Base-by-base conservation (phyloP, 2,113 vertebrate genomes). In the Vombatus ursinus region DNA sequence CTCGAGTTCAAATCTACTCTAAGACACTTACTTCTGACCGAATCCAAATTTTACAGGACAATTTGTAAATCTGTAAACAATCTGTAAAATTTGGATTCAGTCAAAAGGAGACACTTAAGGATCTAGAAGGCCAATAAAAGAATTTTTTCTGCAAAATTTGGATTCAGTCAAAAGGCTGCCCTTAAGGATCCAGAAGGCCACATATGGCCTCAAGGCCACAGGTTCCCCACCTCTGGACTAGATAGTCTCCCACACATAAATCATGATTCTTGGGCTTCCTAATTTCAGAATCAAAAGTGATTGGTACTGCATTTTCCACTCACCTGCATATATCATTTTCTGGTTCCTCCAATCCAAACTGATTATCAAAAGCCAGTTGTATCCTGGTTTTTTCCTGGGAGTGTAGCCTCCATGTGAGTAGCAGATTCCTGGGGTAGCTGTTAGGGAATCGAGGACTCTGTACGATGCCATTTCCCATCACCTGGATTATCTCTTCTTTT, bases 251-350 rank as follows among this genome's bases (percentile, higher is more conserved):
- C 10, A 28, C 12, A 25, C 49, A 90, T 50, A 26, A 31, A 49
- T 31, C 3, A 84, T 44, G n/a, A 44, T 84, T 16, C 19, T 84
- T 84, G 68, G 48, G 2, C 24, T 50, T 28, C 28, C 48, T 49
- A 44, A 44, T 84, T 84, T 84, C 49, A 50, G 9, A 8, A 50
- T 50, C 90, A 31, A 31, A 49, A 90, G 26, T 90, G 90, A 50
- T n/a, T 37, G 53, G 23, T 2, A 52, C 19, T 31, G 50, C 10
- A 52, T 0, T 0, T 14, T 12, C 51, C 37, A 97, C 99, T 99
- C 98, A 99, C 99, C 99, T 99, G 98, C 99, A 99, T 95, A 99
- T 99, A 92, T 99, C 99, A 93, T 99, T 99, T 97, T 99, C 99
- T 0, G 99, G 98, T 96, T 99, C 99, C 98, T 99, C 99, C 98